Evolutionary conservation across 2,888 invertebrate genomes (phyloP).

Genomic region (Clostera curtula): DNA sequence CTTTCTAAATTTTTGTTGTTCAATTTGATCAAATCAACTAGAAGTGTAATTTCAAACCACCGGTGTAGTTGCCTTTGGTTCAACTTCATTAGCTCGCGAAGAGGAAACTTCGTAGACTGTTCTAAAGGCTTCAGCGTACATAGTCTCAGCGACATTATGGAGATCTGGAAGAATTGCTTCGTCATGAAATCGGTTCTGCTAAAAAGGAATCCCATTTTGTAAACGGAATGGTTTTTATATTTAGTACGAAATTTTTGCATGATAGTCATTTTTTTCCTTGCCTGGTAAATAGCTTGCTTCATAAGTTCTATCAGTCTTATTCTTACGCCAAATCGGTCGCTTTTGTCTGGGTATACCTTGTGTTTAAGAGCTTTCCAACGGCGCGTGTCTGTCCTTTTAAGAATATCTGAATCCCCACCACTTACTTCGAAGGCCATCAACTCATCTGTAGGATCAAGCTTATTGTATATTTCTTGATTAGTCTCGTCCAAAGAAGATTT

Average conservation of each 20-base stretch:
- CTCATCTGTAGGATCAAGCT: constrained; percentile 39
- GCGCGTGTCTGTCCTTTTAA: too few species aligned
- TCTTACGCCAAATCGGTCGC: constrained; percentile 23
- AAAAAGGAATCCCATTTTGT: constrained; percentile 48
- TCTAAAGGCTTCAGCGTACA: constrained; percentile 17
- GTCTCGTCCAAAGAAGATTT: too few species aligned
- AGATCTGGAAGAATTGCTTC: constrained; percentile 26
- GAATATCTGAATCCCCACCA: constrained; percentile 23
- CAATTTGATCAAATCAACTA: constrained; percentile 25
- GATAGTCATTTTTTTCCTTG: constrained; percentile 37
- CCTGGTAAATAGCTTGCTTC: constrained; percentile 44
- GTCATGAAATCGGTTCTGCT: constrained; percentile 36
- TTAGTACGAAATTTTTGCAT: constrained; percentile 35
- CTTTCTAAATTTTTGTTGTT: constrained; percentile 25
- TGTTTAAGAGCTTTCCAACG: constrained; percentile 26
- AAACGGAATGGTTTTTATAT: constrained; percentile 24
- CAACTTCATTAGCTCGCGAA: constrained; percentile 19
- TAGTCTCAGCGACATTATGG: constrained; percentile 15
- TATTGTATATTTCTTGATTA: too few species aligned
- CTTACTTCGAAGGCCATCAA: constrained; percentile 29
- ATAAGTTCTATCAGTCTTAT: constrained; percentile 38
- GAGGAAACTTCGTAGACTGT: not conserved
- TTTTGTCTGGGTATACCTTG: too few species aligned
- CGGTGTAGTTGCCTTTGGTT: constrained; percentile 30
- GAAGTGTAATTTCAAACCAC: constrained; percentile 38